Evolutionary conservation across 2,797 vertebrate species (phyloP).

Genomic region (Neosilurus mollespiculum): DNA sequence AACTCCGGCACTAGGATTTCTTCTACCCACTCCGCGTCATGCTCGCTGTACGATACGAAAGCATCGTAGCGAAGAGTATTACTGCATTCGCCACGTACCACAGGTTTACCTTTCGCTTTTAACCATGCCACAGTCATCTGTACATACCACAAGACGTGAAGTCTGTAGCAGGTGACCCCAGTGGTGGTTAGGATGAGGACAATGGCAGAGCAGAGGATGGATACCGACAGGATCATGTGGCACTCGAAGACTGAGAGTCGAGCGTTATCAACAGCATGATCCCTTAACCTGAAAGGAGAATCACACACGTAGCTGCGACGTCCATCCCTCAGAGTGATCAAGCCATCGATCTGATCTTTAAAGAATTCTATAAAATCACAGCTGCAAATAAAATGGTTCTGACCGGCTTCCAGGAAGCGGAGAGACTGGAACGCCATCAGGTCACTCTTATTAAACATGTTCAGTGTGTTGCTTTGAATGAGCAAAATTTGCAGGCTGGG

Average conservation of each 20-base stretch:
- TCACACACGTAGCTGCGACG: slow-evolving; percentile 72
- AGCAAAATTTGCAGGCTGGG: slow-evolving; percentile 63
- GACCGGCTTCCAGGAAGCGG: slow-evolving; percentile 66
- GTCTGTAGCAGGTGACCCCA: slow-evolving; percentile 60
- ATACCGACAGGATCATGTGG: slow-evolving; percentile 62
- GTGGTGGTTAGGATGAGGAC: slow-evolving; percentile 57
- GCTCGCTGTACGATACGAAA: slow-evolving; percentile 81
- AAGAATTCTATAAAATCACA: slow-evolving; percentile 76
- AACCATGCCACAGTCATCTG: slow-evolving; percentile 80
- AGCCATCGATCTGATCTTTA: slow-evolving; percentile 17
- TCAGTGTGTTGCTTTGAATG: slow-evolving; percentile 69
- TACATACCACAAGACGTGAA: slow-evolving; percentile 77
- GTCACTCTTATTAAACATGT: slow-evolving; percentile 64
- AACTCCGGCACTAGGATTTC: slow-evolving; percentile 74
- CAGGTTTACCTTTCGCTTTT: slow-evolving; percentile 72
- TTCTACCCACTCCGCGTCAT: slow-evolving; percentile 80
- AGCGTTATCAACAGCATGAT: slow-evolving; percentile 52
- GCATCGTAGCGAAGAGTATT: slow-evolving; percentile 69
- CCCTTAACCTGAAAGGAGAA: slow-evolving; percentile 69
- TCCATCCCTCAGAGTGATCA: slow-evolving; percentile 63
- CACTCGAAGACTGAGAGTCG: slow-evolving; percentile 68
- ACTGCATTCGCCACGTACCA: slow-evolving; percentile 41
- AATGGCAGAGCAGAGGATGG: slow-evolving; percentile 57
- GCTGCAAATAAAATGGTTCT: slow-evolving; percentile 77
- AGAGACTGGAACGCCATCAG: slow-evolving; percentile 65